Base-by-base conservation (phyloP, 2,888 invertebrate species). In the Diogma glabrata region DNA sequence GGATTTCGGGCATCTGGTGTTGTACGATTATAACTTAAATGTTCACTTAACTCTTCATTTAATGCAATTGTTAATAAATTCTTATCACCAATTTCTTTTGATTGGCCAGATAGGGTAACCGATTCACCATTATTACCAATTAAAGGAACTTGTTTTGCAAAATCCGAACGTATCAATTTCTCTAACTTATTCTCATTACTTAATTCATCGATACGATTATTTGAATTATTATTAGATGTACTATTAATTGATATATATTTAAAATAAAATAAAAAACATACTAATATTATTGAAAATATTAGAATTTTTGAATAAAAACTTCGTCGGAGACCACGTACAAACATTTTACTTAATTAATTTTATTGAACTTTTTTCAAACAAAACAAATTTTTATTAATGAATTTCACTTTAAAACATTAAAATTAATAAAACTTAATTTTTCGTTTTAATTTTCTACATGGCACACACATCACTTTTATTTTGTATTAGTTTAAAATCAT, bases 1-100 rank as follows among this genome's bases (percentile, higher is more conserved):
- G 69, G 69, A 60, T 68, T 64, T 12, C 70, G 62, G 10, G 65
- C 64, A 59, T 70, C 70, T 3, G 65, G 64, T 10, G 65, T 60
- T 1, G 82, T 83, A 58, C 95, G 74, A 67, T 89, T 87, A 60
- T 91, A 80, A 1, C 91, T 80, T 62, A 95, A 84, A 64, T 86
- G 81, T 64, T 94, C 88, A 65, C 92, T 93, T 7, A 93, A 75
- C 58, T 90, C 78, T 53, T 89, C 82, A 66, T 95, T 95, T 57
- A 95, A 79, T 2, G 93, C 93, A 58, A 88, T 84, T 63, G 82
- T 84, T 60, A 86, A 82, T 65, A 88, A 79, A 0, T 86, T 76
- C 57, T 78, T 75, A 53, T 88, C 84, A 2, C 84, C 86, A 6
- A 63, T 63, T 36, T 69, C 67, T 60, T 80, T 79, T 48, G 87